phyloP scores from a whole-genome alignment of 2,888 invertebrate genomes.

The Melanostoma mellinum region DNA sequence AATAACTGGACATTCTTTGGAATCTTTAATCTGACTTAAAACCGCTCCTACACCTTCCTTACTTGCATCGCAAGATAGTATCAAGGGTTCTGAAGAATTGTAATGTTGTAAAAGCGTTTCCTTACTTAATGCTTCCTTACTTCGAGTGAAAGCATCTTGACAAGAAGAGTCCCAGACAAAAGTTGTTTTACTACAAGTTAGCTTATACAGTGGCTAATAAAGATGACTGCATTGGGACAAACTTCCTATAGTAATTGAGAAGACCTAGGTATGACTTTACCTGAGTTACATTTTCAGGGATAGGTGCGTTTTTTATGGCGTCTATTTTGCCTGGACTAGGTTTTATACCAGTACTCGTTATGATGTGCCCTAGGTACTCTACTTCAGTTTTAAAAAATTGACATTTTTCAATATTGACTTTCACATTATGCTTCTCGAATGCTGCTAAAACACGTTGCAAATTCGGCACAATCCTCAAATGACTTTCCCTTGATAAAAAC shows the following conservation, averaged over 20 bases:
- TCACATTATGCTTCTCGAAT: conserved; percentile 30
- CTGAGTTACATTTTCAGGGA: conserved; percentile 25
- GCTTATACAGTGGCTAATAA: conserved; percentile 29
- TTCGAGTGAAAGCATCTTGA: conserved; percentile 5
- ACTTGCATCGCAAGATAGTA: not conserved
- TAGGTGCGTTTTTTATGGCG: conserved; percentile 31
- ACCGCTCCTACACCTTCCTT: conserved; percentile 25
- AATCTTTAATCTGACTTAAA: conserved; percentile 4
- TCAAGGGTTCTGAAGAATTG: no score
- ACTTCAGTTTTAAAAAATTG: conserved; percentile 18
- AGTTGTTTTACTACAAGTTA: conserved; percentile 11
- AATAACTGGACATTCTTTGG: conserved; percentile 15
- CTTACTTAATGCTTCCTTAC: not conserved
- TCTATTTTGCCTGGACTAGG: conserved; percentile 31
- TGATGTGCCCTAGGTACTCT: conserved; percentile 37
- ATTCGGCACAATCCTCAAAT: conserved; percentile 1
- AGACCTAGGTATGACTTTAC: conserved; percentile 38
- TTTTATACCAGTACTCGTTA: conserved; percentile 29
- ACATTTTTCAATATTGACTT: conserved; percentile 26
- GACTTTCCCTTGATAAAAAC: conserved; percentile 33
- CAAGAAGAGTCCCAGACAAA: conserved; percentile 9
- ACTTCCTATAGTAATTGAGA: conserved; percentile 46
- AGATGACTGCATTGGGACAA: conserved; percentile 33
- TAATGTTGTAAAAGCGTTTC: not conserved
- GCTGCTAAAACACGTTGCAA: conserved; percentile 1